A percentile compares a stretch with the other conserved stretches of the same genome.
Conservation (phyloP, 2,888 invertebrate genomes). For the Caenorhabditis sp. region DNA sequence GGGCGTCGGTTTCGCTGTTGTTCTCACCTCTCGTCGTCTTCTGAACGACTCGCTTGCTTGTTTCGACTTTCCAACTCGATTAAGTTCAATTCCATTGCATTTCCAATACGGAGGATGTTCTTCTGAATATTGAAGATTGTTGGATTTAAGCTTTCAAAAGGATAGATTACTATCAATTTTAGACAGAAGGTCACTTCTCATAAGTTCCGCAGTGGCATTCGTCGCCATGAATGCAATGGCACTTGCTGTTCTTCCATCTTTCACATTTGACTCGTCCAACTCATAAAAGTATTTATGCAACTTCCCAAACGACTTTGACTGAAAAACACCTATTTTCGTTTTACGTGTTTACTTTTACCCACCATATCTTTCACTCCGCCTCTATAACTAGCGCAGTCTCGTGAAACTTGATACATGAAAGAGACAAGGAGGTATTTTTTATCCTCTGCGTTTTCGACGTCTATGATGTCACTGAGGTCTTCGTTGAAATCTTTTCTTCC, state of each 20-base stretch:
- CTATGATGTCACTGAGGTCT: slow-evolving; percentile 62
- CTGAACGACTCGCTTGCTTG: slow-evolving; percentile 30
- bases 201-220: slow-evolving; percentile 57
- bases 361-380: slow-evolving; percentile 50
- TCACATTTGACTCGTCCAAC: slow-evolving; percentile 54
- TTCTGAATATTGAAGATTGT: slow-evolving; percentile 31
- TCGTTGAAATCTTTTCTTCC: slow-evolving; percentile 35
- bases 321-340: neutral
- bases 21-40: slow-evolving; percentile 33
- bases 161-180: slow-evolving; percentile 57
- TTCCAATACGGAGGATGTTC: slow-evolving; percentile 48
- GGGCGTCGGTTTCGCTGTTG: too few relatives aligned
- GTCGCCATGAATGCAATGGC: slow-evolving; percentile 69
- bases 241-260: slow-evolving; percentile 66
- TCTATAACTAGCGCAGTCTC: slow-evolving; percentile 68
- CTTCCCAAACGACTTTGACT: slow-evolving; percentile 56
- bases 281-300: slow-evolving; percentile 65
- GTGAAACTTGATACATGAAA: slow-evolving; percentile 66
- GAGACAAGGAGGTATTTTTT: slow-evolving; percentile 59
- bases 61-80: slow-evolving; percentile 21
- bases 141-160: slow-evolving; percentile 1
- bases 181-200: slow-evolving; percentile 59
- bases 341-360: too few relatives aligned
- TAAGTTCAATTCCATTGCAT: slow-evolving; percentile 29
- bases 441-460: slow-evolving; percentile 59